Percentiles rank a stretch among this genome's conserved stretches.
Evolutionary conservation across 2,888 invertebrate genomes (phyloP).

Genomic region (Trichopria drosophilae): DNA sequence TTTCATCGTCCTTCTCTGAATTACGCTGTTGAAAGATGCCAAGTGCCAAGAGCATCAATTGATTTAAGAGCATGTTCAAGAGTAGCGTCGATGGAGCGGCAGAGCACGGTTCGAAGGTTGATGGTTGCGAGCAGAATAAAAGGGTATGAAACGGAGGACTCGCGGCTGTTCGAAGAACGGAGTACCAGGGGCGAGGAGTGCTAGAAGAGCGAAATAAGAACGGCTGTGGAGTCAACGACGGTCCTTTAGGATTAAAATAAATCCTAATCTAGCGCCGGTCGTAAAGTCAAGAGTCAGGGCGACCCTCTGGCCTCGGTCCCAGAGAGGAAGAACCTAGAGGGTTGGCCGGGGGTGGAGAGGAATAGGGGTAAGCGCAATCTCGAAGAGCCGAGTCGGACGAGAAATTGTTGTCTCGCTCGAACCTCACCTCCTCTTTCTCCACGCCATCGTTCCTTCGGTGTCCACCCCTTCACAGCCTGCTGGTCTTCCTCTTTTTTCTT

Average conservation of each 20-base stretch:
- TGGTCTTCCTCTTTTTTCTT: constrained; percentile 1
- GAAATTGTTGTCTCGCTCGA: constrained; percentile 14
- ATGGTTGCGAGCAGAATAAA: constrained; percentile 25
- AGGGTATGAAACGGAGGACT: constrained; percentile 2
- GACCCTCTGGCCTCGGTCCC: constrained; percentile 23
- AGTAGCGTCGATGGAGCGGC: constrained; percentile 32
- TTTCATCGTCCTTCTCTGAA: constrained; percentile 32
- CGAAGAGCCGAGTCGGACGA: constrained; percentile 10
- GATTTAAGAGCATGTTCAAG: constrained; percentile 40
- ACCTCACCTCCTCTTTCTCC: too few species aligned
- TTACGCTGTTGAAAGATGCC: constrained; percentile 38
- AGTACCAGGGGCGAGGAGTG: constrained; percentile 10
- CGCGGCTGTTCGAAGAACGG: constrained; percentile 13
- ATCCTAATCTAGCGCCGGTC: constrained; percentile 48
- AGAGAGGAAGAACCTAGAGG: too few species aligned
- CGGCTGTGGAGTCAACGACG: constrained; percentile 18
- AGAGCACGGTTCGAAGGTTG: constrained; percentile 30
- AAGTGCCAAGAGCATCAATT: constrained; percentile 39
- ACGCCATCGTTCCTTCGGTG: constrained; percentile 8
- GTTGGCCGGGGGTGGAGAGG: constrained; percentile 13
- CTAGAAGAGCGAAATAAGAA: constrained; percentile 13
- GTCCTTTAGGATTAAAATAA: constrained; percentile 50
- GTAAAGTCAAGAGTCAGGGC: constrained; percentile 43
- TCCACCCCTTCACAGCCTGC: constrained; percentile 5
- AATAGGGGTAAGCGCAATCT: constrained; percentile 35